phyloP scores from a whole-genome alignment of 64 coral and sea anemone species.

The Stylophora pistillata region DNA sequence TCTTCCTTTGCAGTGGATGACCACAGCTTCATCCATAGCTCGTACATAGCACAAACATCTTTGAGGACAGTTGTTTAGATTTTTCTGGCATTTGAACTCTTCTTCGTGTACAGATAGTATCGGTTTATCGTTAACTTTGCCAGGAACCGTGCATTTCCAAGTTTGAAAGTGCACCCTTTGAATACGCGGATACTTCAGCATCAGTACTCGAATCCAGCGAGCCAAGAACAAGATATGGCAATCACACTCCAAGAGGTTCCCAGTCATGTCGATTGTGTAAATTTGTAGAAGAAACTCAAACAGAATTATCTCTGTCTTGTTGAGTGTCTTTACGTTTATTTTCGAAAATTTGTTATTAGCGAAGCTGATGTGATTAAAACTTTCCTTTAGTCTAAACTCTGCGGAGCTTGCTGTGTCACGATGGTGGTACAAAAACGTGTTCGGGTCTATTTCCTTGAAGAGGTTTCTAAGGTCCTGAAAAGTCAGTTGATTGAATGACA shows the following conservation, averaged over 20 bases:
- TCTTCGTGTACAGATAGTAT: conserved; percentile 33
- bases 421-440: conserved; percentile 27
- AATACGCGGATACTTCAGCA: conserved; percentile 1
- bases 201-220: neutral
- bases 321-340: conserved; percentile 37
- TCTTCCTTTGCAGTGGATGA: conserved; percentile 49
- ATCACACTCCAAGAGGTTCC: conserved; percentile 67
- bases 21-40: conserved; percentile 8
- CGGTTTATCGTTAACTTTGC: conserved; percentile 15
- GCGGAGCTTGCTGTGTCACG: conserved; percentile 10
- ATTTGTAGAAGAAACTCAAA: conserved; percentile 42
- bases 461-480: conserved; percentile 28
- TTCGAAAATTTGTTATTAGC: conserved; percentile 37
- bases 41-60: conserved; percentile 47
- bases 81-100: conserved; percentile 38
- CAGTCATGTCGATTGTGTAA: conserved; percentile 55
- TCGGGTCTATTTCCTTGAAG: conserved; percentile 28
- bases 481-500: conserved; percentile 64
- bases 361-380: conserved; percentile 40
- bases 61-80: conserved; percentile 51
- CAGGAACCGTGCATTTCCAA: conserved; percentile 62
- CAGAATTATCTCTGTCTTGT: neutral
- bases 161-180: conserved; percentile 34
- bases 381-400: conserved; percentile 18
- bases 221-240: conserved; percentile 13